Base-by-base conservation (phyloP, 2,888 invertebrate genomes). In the Aethes cnicana region DNA sequence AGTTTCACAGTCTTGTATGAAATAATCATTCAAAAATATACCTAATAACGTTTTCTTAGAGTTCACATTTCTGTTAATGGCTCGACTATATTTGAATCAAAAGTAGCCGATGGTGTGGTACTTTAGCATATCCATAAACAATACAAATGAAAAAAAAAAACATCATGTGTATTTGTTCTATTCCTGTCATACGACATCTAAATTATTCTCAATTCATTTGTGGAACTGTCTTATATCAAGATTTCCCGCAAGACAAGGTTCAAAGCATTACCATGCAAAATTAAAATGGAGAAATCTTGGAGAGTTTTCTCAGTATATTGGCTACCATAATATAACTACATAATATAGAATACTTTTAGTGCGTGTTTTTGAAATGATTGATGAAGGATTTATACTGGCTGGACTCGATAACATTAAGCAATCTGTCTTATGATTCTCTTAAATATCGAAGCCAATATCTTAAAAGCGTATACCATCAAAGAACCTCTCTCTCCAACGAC, bases 181-280 rank as follows among this genome's bases (percentile, higher is more conserved):
- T 50, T 50, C 21, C 17, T 43, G 30, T 4, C 23, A 30, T 30
- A 36, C 18, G n/a, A 17, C 36, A 26, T 43, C 21, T 30, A 23
- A 43, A 26, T 37, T 44, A 49, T 36, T 49, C 36, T 30, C 28
- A 43, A 36, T 44, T 36, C 28, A 30, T 49, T 42, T 49, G 20
- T n/a, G 18, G 35, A 42, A 11, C 26, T 21, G 21, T 25, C 16
- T 12, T 35, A 12, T 12, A 36, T 21, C 16, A 23, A 17, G 21
- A 30, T 43, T 23, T 43, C 17, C 33, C 42, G 43, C 35, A 28
- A 47, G 32, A 39, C 12, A 12, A 25, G 23, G 28, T 8, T 21
- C 28, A 28, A 21, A 37, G 8, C 12, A 17, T 16, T 32, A 32
- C 36, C 5, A 26, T 28, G 28, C 35, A 20, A 42, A 43, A 48